Percentiles rank a stretch among this genome's conserved stretches.
phyloP scores from a whole-genome alignment of 2,113 vertebrate species.

The Numida meleagris region DNA sequence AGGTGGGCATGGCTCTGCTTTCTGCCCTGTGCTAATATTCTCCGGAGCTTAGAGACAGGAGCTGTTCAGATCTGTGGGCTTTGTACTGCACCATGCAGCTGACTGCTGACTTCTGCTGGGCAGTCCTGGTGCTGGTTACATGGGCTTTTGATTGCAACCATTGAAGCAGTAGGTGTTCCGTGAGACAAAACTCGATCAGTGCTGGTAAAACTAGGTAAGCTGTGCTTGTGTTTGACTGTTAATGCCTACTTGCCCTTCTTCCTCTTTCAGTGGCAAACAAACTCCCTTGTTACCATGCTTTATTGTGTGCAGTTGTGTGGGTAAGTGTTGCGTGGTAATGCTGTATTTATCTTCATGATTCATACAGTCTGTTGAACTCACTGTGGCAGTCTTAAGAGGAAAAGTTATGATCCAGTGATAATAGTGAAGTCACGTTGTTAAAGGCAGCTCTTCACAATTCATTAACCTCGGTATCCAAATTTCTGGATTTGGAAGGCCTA shows the following conservation, averaged over 20 bases:
- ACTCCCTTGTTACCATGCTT: neutral
- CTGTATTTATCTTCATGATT: neutral
- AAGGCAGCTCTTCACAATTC: neutral
- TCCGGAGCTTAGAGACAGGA: neutral
- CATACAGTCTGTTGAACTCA: neutral
- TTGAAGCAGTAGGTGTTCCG: neutral
- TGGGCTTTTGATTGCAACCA: neutral
- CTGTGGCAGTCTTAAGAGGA: neutral
- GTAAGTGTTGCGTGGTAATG: neutral
- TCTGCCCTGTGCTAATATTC: neutral
- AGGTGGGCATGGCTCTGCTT: fast-evolving
- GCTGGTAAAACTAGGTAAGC: neutral
- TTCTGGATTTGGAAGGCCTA: neutral
- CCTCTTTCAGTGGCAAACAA: neutral
- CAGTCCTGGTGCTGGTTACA: neutral
- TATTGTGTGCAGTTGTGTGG: neutral
- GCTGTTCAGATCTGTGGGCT: neutral
- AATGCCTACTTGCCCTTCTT: neutral
- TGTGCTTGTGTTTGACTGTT: neutral
- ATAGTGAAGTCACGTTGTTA: neutral
- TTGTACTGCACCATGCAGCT: neutral
- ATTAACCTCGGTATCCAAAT: neutral
- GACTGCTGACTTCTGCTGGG: neutral
- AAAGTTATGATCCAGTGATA: neutral
- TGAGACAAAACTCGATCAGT: neutral